phyloP scores from a whole-genome alignment of 2,888 invertebrate species.

The Agonum fuliginosum region DNA sequence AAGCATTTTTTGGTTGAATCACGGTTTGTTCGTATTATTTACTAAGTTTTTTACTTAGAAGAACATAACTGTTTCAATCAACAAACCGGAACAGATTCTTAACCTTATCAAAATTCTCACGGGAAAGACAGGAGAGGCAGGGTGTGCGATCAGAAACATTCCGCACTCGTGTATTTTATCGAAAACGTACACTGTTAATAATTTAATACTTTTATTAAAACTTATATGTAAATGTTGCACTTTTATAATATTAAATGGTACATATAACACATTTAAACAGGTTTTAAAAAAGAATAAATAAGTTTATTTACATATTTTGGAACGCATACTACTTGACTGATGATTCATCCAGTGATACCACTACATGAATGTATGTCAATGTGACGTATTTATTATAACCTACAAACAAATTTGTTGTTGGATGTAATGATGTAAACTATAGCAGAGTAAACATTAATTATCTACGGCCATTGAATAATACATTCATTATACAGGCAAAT shows the following conservation, averaged over 20 bases:
- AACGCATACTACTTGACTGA: conserved; percentile 17
- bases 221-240: neutral
- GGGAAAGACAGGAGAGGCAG: neutral
- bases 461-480: no score
- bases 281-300: neutral
- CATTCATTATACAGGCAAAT: no score
- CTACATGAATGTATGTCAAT: conserved; percentile 26
- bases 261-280: neutral
- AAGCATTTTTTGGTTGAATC: conserved; percentile 39
- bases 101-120: conserved; percentile 59
- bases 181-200: neutral
- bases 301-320: conserved; percentile 4
- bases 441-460: no score
- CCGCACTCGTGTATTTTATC: neutral
- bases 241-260: neutral
- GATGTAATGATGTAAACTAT: no score
- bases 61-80: conserved; percentile 59
- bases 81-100: conserved; percentile 59
- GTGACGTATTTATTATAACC: conserved; percentile 20
- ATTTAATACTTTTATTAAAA: neutral
- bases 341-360: conserved; percentile 19
- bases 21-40: conserved; percentile 46
- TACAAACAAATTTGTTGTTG: neutral
- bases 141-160: conserved; percentile 30
- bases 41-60: conserved; percentile 53